A percentile compares a stretch with the other conserved stretches of the same genome.
Evolutionary conservation across 1,140 invertebrate species (phyloP).

Genomic region (Apis dorsata): DNA sequence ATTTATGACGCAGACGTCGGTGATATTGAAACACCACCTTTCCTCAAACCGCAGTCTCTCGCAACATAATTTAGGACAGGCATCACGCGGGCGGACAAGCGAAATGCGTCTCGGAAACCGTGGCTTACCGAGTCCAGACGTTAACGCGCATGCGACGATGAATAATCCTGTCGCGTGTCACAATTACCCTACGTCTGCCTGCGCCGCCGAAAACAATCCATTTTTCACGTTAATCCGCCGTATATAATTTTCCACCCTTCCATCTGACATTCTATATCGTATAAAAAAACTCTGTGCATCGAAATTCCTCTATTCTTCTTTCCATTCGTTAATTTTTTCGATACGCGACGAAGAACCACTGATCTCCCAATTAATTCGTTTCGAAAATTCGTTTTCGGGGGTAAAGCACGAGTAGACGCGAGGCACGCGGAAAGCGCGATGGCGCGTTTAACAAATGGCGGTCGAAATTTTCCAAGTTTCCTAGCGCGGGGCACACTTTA

Average conservation of each 20-base stretch:
- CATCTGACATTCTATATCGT: no score
- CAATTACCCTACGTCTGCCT: slow-evolving; percentile 15
- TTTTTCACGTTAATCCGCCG: slow-evolving; percentile 45
- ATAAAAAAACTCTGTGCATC: no score
- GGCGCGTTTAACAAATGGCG: slow-evolving; percentile 32
- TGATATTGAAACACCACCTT: not conserved
- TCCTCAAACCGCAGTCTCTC: not conserved
- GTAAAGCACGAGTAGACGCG: not conserved
- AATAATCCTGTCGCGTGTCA: slow-evolving; percentile 45
- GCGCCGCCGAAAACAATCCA: slow-evolving; percentile 31
- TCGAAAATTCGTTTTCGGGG: no score
- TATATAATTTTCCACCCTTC: slow-evolving; percentile 3
- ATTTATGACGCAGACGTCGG: no score
- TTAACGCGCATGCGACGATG: slow-evolving; percentile 33
- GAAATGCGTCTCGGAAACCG: slow-evolving; percentile 60
- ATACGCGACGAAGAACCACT: no score
- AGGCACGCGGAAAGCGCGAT: not conserved
- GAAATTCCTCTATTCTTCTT: no score
- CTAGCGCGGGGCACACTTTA: slow-evolving; percentile 42
- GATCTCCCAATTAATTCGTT: no score
- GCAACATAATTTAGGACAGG: slow-evolving; percentile 28
- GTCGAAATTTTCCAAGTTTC: slow-evolving; percentile 48
- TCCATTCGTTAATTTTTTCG: no score
- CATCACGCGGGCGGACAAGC: slow-evolving; percentile 56
- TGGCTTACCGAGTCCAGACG: slow-evolving; percentile 50